Percentiles rank a stretch among this genome's conserved stretches.
Conservation (phyloP, 1,140 invertebrate genomes). For the Zaprionus kolodkinae region DNA sequence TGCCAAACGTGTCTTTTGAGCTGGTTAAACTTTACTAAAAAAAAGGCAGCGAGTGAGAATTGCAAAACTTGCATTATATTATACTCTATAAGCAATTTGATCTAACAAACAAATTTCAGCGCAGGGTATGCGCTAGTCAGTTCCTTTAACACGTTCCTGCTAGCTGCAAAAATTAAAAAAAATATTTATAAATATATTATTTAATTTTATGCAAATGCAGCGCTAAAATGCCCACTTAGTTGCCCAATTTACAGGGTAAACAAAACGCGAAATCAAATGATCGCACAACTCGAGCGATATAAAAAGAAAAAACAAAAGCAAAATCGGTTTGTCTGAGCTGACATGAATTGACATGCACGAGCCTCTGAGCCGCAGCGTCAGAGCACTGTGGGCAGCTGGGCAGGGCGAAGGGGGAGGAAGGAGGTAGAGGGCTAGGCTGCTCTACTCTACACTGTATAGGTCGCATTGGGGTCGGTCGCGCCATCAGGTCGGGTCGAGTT, state of each 20-base stretch:
- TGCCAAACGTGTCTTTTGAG: background rate
- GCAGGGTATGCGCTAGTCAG: no score
- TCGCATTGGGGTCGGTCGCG: slow-evolving; percentile 28
- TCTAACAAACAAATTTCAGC: no score
- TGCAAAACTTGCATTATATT: no score
- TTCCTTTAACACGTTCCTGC: no score
- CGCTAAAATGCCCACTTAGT: background rate
- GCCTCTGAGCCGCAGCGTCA: background rate
- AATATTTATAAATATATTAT: background rate
- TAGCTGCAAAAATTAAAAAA: background rate
- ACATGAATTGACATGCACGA: slow-evolving; percentile 54
- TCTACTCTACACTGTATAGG: background rate
- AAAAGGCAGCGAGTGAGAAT: no score
- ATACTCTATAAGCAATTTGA: no score
- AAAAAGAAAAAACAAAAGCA: slow-evolving; percentile 41
- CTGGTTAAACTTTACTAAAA: background rate
- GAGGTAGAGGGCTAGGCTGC: background rate
- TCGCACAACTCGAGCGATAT: slow-evolving; percentile 22
- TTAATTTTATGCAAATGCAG: background rate
- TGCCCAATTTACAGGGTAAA: slow-evolving; percentile 21
- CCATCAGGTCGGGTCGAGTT: slow-evolving; percentile 4
- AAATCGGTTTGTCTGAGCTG: slow-evolving; percentile 50
- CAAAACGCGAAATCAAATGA: slow-evolving; percentile 32
- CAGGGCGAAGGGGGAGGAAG: background rate
- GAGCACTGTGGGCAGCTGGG: background rate